Evolutionary conservation across 2,797 vertebrate species (phyloP), one percentile per base, ranked within the genome.

Genomic region (Myotis planiceps): DNA sequence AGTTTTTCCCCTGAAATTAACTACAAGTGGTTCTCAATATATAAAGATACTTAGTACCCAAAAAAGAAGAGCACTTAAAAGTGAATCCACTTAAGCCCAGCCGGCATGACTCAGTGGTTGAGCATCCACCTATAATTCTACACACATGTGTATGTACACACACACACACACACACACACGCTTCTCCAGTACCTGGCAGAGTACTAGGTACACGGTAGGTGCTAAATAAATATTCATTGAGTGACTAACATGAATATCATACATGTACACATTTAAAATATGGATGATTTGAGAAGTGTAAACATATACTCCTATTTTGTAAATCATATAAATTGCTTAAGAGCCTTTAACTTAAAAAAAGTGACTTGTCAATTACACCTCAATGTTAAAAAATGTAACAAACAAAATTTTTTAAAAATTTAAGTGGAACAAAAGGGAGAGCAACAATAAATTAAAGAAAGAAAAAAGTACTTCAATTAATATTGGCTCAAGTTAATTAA

Each of bases 401-500:
- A 63, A 82, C 63, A 63, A 90, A 74, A 71, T 21, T 58, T 65
- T 2, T 18, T 0, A 63, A 60, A 65, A 78, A 25, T 47, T 53
- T 71, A 27, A 34, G 86, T 65, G 32, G 13, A 84, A 68, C 4
- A 92, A 49, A 81, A 66, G 14, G 58, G 29, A 68, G 3, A 29
- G 6, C 21, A 68, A 81, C 13, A 76, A 25, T 76, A 34, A 53
- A 34, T 76, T n/a, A 7, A 34, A 34, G 49, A 75, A 32, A 9
- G 47, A 23, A 72, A 85, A 47, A 78, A 47, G 19, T 4, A 34
- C 21, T 65, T 69, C 2, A 85, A 9, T 90, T 95, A 91, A 68
- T 68, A 84, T 81, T 95, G 47, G 12, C 34, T 93, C 25, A 29
- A 76, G 4, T 71, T 72, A 96, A 55, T 69, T 58, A 87, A 79